A percentile compares a stretch with the other conserved stretches of the same genome.
These are phyloP conservation scores for Sarotherodon lohbergeri DNA, from an alignment of 2,113 vertebrate species.

Conservation along the genomic window DNA sequence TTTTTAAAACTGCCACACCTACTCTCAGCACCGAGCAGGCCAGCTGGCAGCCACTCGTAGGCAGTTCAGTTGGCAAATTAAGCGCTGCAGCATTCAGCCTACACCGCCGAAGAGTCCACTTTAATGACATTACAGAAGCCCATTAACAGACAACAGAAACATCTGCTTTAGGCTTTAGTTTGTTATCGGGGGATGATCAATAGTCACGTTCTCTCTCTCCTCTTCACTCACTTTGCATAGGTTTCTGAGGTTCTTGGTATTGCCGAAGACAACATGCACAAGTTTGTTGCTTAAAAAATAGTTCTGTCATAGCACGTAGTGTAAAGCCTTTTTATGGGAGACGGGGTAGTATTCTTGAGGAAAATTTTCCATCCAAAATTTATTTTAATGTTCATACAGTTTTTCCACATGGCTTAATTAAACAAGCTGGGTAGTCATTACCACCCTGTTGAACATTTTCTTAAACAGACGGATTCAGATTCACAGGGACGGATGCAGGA, in stretches of 20 bases:
- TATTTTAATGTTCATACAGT: background rate
- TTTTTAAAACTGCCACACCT: conserved; percentile 1
- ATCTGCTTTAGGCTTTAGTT: background rate
- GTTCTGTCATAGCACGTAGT: background rate
- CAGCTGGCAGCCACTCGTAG: background rate
- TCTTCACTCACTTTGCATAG: background rate
- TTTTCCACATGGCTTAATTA: background rate
- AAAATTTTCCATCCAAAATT: background rate
- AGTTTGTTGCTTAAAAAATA: background rate
- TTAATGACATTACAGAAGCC: background rate
- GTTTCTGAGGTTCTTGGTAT: background rate
- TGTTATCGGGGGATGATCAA: background rate
- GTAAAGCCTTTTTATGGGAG: background rate
- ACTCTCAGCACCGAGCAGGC: background rate
- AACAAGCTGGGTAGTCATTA: background rate
- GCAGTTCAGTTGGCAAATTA: background rate
- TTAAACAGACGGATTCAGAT: background rate
- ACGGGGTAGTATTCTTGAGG: background rate
- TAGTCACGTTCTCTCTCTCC: background rate
- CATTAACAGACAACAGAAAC: background rate
- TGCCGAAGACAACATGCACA: background rate
- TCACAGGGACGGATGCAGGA: rapidly evolving
- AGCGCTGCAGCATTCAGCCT: background rate
- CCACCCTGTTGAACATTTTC: background rate
- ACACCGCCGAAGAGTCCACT: background rate